Conservation (phyloP, 2,113 vertebrate genomes). For the Semnornis frantzii region DNA sequence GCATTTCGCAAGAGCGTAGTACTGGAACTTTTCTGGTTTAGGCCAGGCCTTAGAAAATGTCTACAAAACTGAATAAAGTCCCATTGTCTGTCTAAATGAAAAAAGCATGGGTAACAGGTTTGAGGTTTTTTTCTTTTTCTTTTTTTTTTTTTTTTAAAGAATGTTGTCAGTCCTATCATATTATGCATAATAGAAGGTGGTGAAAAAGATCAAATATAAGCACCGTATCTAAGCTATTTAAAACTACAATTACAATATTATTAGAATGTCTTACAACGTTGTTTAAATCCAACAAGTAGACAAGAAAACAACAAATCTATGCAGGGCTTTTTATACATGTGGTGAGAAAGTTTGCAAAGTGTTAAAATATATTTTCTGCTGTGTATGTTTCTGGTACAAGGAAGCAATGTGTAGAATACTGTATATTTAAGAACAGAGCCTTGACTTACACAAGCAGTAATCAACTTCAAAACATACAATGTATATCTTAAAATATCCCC, state of each 20-base stretch:
- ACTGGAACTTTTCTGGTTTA: neutral
- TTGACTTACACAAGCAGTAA: conserved; percentile 69
- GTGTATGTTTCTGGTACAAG: conserved; percentile 54
- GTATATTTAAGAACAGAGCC: conserved; percentile 56
- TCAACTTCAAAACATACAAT: conserved; percentile 56
- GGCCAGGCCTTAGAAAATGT: neutral
- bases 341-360: conserved; percentile 54
- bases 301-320: conserved; percentile 63
- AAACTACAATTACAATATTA: conserved; percentile 70
- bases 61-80: neutral
- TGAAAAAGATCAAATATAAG: conserved; percentile 59
- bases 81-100: conserved; percentile 45
- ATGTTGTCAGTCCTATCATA: conserved; percentile 65
- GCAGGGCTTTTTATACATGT: conserved; percentile 69
- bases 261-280: conserved; percentile 60
- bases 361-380: conserved; percentile 62
- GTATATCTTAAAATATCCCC: conserved; percentile 69
- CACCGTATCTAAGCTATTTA: conserved; percentile 60
- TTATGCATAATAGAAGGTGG: conserved; percentile 45
- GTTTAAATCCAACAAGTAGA: conserved; percentile 66
- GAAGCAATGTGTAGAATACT: conserved; percentile 45
- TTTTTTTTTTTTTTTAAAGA: conserved; percentile 32
- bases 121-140: neutral
- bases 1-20: neutral
- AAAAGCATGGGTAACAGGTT: conserved; percentile 26